phyloP scores from a whole-genome alignment of 2,113 vertebrate genomes.

The Nycticebus coucang region DNA sequence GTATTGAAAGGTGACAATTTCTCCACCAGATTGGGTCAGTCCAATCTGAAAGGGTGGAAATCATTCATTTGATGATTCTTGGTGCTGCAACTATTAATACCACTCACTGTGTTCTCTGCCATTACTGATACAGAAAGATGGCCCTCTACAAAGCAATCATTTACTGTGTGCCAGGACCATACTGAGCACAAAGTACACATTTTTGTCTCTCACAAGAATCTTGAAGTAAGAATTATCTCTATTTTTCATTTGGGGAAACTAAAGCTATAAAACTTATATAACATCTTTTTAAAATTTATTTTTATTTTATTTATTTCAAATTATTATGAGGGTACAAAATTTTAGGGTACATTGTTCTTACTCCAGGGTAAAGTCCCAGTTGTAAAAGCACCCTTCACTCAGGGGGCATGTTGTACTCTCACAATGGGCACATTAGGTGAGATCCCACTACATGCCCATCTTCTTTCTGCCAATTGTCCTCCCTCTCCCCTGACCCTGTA shows the following conservation, averaged over 20 bases:
- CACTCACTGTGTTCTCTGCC: neutral
- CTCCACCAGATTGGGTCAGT: neutral
- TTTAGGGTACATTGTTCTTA: no score
- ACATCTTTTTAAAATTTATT: no score
- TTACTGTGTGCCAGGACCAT: neutral
- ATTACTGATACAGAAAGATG: neutral
- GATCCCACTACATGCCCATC: no score
- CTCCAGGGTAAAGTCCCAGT: no score
- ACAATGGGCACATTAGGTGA: no score
- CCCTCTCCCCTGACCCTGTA: no score
- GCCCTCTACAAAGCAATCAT: neutral
- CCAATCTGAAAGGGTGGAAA: neutral
- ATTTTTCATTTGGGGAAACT: neutral
- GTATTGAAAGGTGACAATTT: neutral
- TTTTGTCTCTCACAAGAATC: neutral
- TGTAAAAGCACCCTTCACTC: no score
- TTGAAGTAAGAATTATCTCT: neutral
- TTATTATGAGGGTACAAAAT: no score
- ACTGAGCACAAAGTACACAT: neutral
- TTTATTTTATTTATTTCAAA: no score
- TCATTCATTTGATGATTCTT: accelerated
- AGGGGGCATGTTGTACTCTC: no score
- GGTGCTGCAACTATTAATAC: no score
- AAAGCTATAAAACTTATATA: neutral
- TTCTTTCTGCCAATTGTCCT: no score